Percentiles rank a stretch among this genome's conserved stretches.
Conservation (phyloP, 1,140 invertebrate genomes). For the Lepidostoma basale region DNA sequence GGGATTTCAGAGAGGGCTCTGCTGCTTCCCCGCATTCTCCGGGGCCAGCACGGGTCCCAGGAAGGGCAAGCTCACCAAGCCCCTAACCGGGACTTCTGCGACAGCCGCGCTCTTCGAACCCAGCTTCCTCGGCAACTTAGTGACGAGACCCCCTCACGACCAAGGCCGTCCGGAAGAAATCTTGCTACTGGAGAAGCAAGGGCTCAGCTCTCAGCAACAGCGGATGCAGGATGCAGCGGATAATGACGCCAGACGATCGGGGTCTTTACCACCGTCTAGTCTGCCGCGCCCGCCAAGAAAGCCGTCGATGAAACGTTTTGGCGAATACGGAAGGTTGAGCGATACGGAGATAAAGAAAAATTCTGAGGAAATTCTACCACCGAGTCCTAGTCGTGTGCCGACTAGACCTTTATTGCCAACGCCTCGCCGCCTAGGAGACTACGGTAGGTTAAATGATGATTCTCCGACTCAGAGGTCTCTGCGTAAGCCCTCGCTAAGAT, state of each 20-base stretch:
- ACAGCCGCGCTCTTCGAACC: constrained; percentile 62
- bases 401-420: constrained; percentile 69
- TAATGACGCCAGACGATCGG: constrained; percentile 56
- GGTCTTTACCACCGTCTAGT: constrained; percentile 66
- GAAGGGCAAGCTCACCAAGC: constrained; percentile 83
- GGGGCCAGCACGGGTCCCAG: constrained; percentile 79
- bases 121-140: constrained; percentile 60
- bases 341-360: constrained; percentile 66
- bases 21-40: constrained; percentile 87
- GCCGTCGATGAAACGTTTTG: constrained; percentile 60
- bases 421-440: constrained; percentile 63
- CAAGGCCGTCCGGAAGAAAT: constrained; percentile 68
- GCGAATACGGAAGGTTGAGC: constrained; percentile 64
- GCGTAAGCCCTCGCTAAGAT: constrained; percentile 52
- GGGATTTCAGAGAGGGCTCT: constrained; percentile 76
- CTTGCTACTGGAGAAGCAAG: constrained; percentile 76
- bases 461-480: constrained; percentile 53
- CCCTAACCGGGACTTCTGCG: constrained; percentile 73
- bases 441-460: constrained; percentile 64
- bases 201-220: constrained; percentile 75
- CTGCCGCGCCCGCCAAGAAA: constrained; percentile 71
- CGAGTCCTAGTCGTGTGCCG: constrained; percentile 58
- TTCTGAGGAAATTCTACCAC: constrained; percentile 49
- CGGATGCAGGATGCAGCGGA: constrained; percentile 64
- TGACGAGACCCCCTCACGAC: constrained; percentile 54